A percentile compares a stretch with the other conserved stretches of the same genome.
phyloP scores from a whole-genome alignment of 2,888 invertebrate genomes.

The Platerodrilus igneus region DNA sequence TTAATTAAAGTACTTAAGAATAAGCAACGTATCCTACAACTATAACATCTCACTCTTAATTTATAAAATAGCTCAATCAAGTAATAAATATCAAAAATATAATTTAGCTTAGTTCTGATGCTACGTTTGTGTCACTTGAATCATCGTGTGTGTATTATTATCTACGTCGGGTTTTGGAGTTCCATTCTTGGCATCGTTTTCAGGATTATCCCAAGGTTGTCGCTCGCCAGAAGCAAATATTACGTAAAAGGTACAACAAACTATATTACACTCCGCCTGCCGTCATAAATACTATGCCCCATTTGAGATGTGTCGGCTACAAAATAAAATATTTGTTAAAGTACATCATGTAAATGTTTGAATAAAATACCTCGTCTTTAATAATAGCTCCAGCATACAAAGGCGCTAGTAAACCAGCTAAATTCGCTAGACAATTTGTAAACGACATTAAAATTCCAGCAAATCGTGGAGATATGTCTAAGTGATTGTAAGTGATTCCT shows the following conservation, averaged over 20 bases:
- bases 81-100: too few relatives aligned
- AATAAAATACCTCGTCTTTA: slow-evolving; percentile 59
- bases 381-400: slow-evolving; percentile 79
- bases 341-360: not conserved
- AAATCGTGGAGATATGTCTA: slow-evolving; percentile 85
- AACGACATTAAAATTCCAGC: slow-evolving; percentile 89
- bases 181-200: too few relatives aligned
- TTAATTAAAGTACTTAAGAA: too few relatives aligned
- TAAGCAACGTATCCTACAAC: too few relatives aligned
- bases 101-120: too few relatives aligned
- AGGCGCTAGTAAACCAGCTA: slow-evolving; percentile 81
- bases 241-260: slow-evolving; percentile 75
- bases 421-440: slow-evolving; percentile 82
- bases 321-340: slow-evolving; percentile 23
- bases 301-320: slow-evolving; percentile 82
- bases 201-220: slow-evolving; percentile 80
- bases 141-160: too few relatives aligned
- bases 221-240: slow-evolving; percentile 73
- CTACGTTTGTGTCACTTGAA: too few relatives aligned
- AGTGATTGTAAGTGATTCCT: slow-evolving; percentile 80
- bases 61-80: too few relatives aligned
- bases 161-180: too few relatives aligned
- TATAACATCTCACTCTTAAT: too few relatives aligned
- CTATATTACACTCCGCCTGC: slow-evolving; percentile 75
- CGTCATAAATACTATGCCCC: slow-evolving; percentile 84